Conservation (phyloP, 2,888 invertebrate species). For the Philonicus albiceps region DNA sequence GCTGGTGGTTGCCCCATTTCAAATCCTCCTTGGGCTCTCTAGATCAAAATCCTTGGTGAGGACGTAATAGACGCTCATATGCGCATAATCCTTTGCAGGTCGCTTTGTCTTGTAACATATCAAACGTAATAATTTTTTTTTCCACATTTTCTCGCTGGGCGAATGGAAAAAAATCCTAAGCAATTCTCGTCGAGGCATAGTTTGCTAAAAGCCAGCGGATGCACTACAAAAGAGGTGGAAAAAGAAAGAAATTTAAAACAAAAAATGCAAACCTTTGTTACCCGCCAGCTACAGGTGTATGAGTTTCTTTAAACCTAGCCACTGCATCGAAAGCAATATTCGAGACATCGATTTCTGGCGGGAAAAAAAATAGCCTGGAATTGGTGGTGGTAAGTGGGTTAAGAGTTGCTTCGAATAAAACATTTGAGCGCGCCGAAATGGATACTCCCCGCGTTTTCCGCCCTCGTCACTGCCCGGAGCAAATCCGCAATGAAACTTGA, state of each 20-base stretch:
- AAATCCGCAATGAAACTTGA: slow-evolving; percentile 12
- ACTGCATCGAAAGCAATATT: neutral
- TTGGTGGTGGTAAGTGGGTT: slow-evolving; percentile 8
- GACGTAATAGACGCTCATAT: neutral
- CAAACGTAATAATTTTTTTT: slow-evolving; percentile 7
- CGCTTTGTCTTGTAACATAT: neutral
- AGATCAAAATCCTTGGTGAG: neutral
- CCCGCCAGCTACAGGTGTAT: neutral
- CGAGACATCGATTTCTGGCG: neutral
- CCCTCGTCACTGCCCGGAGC: neutral
- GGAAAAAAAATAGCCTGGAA: neutral
- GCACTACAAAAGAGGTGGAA: neutral
- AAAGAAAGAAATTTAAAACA: neutral
- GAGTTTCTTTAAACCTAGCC: neutral
- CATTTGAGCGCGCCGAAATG: neutral
- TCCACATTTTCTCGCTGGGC: neutral
- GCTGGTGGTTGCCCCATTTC: neutral
- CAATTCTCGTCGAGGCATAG: slow-evolving; percentile 1
- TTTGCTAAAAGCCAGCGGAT: neutral
- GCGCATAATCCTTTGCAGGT: neutral
- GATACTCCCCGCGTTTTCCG: neutral
- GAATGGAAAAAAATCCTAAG: neutral
- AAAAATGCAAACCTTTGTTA: neutral
- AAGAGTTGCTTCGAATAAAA: slow-evolving; percentile 7
- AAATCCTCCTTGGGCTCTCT: neutral